Percentiles rank a stretch among this genome's conserved stretches.
phyloP scores from a whole-genome alignment of 2,113 vertebrate species.

The Gracilinanus agilis region DNA sequence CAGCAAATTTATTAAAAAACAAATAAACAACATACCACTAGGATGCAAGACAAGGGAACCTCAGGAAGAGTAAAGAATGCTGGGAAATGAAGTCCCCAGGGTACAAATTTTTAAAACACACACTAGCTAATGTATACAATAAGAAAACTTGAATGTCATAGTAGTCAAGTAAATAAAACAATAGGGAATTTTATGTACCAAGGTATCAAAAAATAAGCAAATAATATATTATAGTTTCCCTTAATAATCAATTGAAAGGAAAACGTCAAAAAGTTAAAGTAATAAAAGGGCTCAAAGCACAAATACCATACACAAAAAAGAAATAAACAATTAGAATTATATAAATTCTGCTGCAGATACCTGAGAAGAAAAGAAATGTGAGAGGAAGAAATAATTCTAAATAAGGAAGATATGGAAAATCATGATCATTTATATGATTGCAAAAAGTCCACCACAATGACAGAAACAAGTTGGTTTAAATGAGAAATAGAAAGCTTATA shows the following conservation, averaged over 20 bases:
- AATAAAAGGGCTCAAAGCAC: not conserved
- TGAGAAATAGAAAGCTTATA: not conserved
- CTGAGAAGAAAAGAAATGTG: too few species aligned
- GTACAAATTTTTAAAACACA: too few species aligned
- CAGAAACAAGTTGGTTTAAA: not conserved
- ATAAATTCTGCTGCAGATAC: not conserved
- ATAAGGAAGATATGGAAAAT: not conserved
- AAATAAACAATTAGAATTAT: not conserved
- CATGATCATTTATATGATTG: not conserved
- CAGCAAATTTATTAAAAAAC: too few species aligned
- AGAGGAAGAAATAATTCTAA: not conserved
- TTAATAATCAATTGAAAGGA: not conserved
- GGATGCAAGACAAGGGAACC: too few species aligned
- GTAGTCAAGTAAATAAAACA: not conserved
- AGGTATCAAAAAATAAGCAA: not conserved
- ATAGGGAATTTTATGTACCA: not conserved
- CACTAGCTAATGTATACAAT: too few species aligned
- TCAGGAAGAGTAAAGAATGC: too few species aligned
- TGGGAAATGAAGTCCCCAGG: too few species aligned
- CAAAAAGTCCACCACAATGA: not conserved
- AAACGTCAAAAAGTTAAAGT: not conserved
- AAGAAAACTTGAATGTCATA: not conserved
- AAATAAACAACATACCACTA: too few species aligned
- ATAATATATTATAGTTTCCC: not conserved
- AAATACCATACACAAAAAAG: not conserved